phyloP scores from a whole-genome alignment of 2,797 vertebrate species.

The Macropus fuliginosus region DNA sequence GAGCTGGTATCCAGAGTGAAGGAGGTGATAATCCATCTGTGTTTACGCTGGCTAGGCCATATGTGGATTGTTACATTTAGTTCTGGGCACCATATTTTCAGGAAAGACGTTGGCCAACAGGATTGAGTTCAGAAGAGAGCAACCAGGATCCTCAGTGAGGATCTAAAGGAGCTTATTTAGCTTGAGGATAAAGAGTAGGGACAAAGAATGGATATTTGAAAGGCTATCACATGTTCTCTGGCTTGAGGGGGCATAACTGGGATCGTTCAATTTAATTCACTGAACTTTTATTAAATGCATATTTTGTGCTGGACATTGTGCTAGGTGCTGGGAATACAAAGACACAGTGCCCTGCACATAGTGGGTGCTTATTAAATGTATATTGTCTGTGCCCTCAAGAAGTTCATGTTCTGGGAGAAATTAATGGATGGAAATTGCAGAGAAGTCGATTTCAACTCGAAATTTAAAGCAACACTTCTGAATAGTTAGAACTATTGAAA shows the following conservation, averaged over 20 bases:
- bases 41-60: not conserved
- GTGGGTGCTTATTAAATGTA: not conserved
- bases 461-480: not conserved
- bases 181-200: not conserved
- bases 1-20: not conserved
- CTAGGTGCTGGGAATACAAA: not conserved
- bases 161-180: no score
- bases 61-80: not conserved
- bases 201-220: not conserved
- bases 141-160: not conserved
- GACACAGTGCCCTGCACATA: no score
- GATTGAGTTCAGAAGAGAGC: no score
- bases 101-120: not conserved
- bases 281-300: not conserved
- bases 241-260: not conserved
- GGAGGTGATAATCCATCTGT: not conserved
- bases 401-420: not conserved
- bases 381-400: not conserved
- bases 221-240: not conserved
- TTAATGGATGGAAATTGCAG: not conserved
- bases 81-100: not conserved
- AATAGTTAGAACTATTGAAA: not conserved
- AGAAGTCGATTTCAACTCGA: not conserved
- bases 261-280: not conserved
- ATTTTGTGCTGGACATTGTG: not conserved